These are phyloP conservation scores for Digitonthophagus gazella DNA, from an alignment of 2,888 invertebrate genomes.

Conservation along the genomic window DNA sequence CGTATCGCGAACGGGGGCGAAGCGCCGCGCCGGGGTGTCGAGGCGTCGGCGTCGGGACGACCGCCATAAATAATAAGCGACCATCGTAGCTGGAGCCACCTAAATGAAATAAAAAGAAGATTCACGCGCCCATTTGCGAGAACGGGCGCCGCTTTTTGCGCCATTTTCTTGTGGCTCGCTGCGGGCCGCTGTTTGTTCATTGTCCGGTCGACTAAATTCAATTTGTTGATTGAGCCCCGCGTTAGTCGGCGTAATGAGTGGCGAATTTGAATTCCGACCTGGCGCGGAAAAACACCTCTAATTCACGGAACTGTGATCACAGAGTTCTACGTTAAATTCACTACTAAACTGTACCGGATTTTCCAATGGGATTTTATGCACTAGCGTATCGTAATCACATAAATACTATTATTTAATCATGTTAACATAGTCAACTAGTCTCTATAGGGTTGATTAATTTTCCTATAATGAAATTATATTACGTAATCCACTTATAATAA, in stretches of 20 bases:
- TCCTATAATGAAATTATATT: too few species aligned
- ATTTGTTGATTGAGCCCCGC: slow-evolving; percentile 15
- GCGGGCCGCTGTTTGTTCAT: slow-evolving; percentile 9
- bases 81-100: slow-evolving; percentile 10
- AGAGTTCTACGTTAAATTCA: too few species aligned
- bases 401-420: too few species aligned
- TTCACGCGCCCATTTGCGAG: slow-evolving; percentile 17
- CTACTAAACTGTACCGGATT: too few species aligned
- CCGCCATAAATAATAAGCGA: slow-evolving; percentile 14
- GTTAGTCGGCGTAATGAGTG: slow-evolving; percentile 12
- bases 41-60: background rate
- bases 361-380: too few species aligned
- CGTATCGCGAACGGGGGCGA: background rate
- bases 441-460: too few species aligned
- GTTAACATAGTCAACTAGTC: too few species aligned
- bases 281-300: background rate
- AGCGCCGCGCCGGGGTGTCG: background rate
- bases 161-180: slow-evolving; percentile 5
- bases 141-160: slow-evolving; percentile 11
- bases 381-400: too few species aligned
- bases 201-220: slow-evolving; percentile 13
- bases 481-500: too few species aligned
- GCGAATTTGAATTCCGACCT: slow-evolving; percentile 3
- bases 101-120: slow-evolving; percentile 16
- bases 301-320: too few species aligned